These are phyloP conservation scores for Pandemis heparana DNA, from an alignment of 2,888 invertebrate genomes.

Conservation along the genomic window DNA sequence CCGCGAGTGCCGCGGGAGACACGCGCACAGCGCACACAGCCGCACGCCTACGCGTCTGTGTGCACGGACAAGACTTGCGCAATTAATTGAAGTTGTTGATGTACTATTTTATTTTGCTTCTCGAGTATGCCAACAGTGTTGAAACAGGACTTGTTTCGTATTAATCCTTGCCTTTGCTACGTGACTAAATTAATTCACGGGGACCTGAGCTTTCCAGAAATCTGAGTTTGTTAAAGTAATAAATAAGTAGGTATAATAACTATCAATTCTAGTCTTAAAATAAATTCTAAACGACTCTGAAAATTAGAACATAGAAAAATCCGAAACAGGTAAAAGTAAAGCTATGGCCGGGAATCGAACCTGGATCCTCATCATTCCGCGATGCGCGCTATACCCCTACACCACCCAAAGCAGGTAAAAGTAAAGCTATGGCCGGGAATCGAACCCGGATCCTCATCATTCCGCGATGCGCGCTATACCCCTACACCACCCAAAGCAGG, in stretches of 20 bases:
- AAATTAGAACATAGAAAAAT: no score
- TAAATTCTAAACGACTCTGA: no score
- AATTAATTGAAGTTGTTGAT: constrained; percentile 43
- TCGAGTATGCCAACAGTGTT: constrained; percentile 27
- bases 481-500: no score
- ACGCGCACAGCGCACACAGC: constrained; percentile 19
- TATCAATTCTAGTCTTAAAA: no score
- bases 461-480: no score
- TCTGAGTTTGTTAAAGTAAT: not conserved
- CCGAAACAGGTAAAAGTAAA: no score
- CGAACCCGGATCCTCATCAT: no score
- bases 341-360: no score
- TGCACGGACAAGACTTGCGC: constrained; percentile 42
- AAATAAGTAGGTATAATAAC: not conserved
- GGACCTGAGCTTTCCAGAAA: constrained; percentile 11
- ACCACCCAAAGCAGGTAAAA: no score
- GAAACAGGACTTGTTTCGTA: constrained; percentile 40
- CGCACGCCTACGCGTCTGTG: constrained; percentile 13
- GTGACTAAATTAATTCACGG: constrained; percentile 29
- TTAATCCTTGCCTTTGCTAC: constrained; percentile 37
- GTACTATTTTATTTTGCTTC: constrained; percentile 38
- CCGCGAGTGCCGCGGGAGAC: constrained; percentile 41
- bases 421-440: no score
- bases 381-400: no score
- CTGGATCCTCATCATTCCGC: no score